Conservation (phyloP, 2,113 vertebrate species). For the Nicator chloris region DNA sequence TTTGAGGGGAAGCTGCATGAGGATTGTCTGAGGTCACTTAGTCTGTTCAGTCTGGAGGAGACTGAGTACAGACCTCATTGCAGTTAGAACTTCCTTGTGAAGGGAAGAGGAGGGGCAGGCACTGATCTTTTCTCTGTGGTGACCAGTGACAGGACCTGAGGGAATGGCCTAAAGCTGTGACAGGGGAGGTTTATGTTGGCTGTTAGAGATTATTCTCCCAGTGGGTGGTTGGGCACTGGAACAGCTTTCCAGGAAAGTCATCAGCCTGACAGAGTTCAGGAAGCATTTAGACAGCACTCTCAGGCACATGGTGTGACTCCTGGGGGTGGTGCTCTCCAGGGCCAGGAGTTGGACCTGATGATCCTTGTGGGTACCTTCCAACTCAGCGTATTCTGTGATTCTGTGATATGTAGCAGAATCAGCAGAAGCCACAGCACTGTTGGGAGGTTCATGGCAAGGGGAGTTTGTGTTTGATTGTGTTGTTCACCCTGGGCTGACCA, state of each 20-base stretch:
- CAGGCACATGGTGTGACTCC: too few relatives aligned
- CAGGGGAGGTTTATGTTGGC: background rate
- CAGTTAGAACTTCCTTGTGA: accelerated
- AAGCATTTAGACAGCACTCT: accelerated
- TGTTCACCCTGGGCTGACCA: background rate
- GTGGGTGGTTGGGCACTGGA: background rate
- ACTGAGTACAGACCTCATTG: accelerated
- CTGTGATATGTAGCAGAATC: background rate
- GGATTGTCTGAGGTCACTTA: background rate
- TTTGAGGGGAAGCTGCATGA: background rate
- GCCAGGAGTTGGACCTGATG: accelerated
- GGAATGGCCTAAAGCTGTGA: background rate
- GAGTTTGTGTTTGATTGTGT: accelerated
- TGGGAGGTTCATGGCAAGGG: background rate
- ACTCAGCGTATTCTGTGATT: background rate
- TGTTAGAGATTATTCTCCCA: background rate
- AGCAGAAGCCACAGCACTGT: background rate
- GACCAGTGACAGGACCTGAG: background rate
- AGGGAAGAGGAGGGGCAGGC: background rate
- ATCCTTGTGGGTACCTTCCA: background rate
- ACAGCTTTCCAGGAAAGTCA: background rate
- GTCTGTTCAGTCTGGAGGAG: background rate
- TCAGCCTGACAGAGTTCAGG: background rate
- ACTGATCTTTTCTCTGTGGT: background rate
- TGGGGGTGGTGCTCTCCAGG: background rate